Base-by-base conservation (phyloP, 2,797 vertebrate species). In the Sebastes minor region DNA sequence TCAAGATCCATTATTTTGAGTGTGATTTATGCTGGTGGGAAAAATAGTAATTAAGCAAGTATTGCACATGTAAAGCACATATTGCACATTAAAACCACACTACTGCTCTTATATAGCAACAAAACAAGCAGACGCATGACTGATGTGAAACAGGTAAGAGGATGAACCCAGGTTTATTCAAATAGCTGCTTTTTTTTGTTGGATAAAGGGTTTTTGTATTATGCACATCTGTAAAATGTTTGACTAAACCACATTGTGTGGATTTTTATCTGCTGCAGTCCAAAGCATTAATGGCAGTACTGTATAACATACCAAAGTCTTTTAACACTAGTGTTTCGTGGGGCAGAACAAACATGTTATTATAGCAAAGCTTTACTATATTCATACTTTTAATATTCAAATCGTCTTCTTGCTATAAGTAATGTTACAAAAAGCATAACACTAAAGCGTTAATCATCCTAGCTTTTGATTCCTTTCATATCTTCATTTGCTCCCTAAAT, bases 31-130 rank as follows among this genome's bases (percentile, higher is more conserved):
- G 22, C 9, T 16, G 16, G 22, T 28, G 52, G 27, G 12, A 3
- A 38, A 23, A 74, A 66, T 11, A n/a, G 33, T 25, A 63, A 72
- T 62, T 16, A 55, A 71, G 78, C 70, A 82, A 75, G 23, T 83
- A 55, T 92, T 93, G 91, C 92, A 92, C 91, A 85, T 60, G 2
- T 74, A 52, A 86, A 55, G 82, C 81, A 76, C 65, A 25, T 74
- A 81, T 90, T 92, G 89, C 87, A 93, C 90, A 87, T 82, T 78
- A 27, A 80, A 85, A 66, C 20, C 35, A 57, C 42, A 71, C 38
- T 67, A 5, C 64, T 68, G 66, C 62, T 78, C 30, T 61, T 7
- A 20, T 2, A 28, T 1, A 71, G 75, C 18, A 32, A 63, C 27
- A 59, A 59, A 63, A 76, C 73, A 73, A 63, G 68, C 23, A 65